phyloP scores from a whole-genome alignment of 2,888 invertebrate species.

The Pherbina coryleti region DNA sequence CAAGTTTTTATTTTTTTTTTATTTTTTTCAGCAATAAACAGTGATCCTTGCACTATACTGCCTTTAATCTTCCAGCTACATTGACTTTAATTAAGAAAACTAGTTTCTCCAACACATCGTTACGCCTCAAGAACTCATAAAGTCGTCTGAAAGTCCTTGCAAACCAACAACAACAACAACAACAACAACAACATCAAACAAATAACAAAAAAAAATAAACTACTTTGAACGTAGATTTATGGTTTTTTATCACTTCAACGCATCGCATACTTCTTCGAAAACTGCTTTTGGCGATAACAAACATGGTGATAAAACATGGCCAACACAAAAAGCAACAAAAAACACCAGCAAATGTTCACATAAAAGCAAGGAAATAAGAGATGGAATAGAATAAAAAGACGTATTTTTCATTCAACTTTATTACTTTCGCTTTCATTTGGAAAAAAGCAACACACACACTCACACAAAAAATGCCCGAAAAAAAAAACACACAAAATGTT shows the following conservation, averaged over 20 bases:
- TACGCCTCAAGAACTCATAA: neutral
- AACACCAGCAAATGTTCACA: neutral
- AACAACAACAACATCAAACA: neutral
- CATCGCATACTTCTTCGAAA: conserved; percentile 31
- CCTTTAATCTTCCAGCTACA: too few species aligned
- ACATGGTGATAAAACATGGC: conserved; percentile 36
- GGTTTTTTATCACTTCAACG: conserved; percentile 33
- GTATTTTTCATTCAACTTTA: conserved; percentile 25
- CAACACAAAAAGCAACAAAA: neutral
- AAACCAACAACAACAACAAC: neutral
- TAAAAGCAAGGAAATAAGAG: neutral
- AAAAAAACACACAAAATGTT: neutral
- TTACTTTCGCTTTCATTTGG: conserved; percentile 36
- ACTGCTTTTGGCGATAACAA: conserved; percentile 36
- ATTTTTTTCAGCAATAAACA: too few species aligned
- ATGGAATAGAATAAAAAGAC: neutral
- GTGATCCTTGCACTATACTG: too few species aligned
- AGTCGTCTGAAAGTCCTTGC: neutral
- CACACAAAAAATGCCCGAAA: neutral
- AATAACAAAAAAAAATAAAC: neutral
- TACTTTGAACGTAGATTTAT: conserved; percentile 28
- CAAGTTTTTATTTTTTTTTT: too few species aligned
- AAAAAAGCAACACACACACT: neutral
- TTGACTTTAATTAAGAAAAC: too few species aligned
- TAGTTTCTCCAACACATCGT: neutral